Evolutionary conservation across 2,797 vertebrate species (phyloP).

Genomic region (Anguilla marmorata): DNA sequence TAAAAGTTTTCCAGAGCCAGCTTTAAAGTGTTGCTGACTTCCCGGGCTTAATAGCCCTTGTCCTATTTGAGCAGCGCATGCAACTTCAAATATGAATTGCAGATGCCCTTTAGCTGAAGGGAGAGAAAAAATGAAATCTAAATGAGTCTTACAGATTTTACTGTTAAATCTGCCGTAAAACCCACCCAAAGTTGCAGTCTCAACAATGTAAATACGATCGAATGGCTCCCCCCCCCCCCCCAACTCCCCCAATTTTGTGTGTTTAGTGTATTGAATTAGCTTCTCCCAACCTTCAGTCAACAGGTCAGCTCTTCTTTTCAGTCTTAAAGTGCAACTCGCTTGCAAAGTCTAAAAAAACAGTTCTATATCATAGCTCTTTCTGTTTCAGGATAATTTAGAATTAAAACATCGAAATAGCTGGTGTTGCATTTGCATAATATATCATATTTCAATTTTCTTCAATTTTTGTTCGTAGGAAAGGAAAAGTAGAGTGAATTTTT

Average conservation of each 20-base stretch:
- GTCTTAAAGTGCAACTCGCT: not conserved
- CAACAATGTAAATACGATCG: slow-evolving; percentile 5
- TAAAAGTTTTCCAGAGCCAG: slow-evolving; percentile 23
- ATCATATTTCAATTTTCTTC: not conserved
- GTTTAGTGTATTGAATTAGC: slow-evolving; percentile 10
- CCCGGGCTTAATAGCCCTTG: slow-evolving; percentile 27
- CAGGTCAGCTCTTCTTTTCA: not conserved
- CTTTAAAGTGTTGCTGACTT: slow-evolving; percentile 13
- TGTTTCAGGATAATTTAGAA: not conserved
- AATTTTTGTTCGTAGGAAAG: not conserved
- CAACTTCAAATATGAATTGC: slow-evolving; percentile 27
- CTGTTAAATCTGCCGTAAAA: slow-evolving; percentile 26
- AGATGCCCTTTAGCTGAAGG: slow-evolving; percentile 29
- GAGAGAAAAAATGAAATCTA: slow-evolving; percentile 22
- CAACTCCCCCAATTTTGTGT: not conserved
- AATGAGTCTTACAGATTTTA: slow-evolving; percentile 32
- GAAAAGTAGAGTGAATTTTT: not conserved
- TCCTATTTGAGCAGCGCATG: slow-evolving; percentile 27
- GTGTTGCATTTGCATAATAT: no score
- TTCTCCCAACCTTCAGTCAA: not conserved
- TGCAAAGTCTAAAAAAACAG: no score
- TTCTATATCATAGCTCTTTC: not conserved
- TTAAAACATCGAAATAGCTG: not conserved
- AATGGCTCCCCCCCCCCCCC: not conserved
- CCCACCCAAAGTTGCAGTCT: not conserved